Evolutionary conservation across 2,888 invertebrate species (phyloP), one percentile per base, ranked within the genome.

Genomic region (Xiphydria camelus): DNA sequence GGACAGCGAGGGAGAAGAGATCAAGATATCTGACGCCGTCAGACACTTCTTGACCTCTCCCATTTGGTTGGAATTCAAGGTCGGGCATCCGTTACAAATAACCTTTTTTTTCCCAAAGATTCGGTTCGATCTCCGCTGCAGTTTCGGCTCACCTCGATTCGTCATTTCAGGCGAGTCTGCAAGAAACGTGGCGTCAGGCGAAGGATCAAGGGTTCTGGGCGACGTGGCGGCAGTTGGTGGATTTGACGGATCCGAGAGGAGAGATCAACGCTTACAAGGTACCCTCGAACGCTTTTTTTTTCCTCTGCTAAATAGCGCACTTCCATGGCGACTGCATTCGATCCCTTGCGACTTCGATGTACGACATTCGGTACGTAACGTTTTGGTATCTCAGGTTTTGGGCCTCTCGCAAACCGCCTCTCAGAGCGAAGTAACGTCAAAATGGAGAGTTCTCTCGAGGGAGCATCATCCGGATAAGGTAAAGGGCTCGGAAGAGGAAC

Each of bases 401-500:
- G 89, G 84, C 0, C 75, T 97, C 0, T 81, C 86, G 17, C 84
- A 85, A n/a, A 86, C 87, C 2, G 87, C 94, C 0, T 86, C 88
- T 10, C 92, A 95, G 66, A 83, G 88, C 25, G 91, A 94, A 73
- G 91, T 96, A 15, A 92, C 91, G 0, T 75, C 87, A 0, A 84
- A 81, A 9, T 96, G 94, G 86, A 80, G 93, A 20, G 82, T 83
- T 19, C 77, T 96, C 1, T 92, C 93, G 0, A 83, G 89, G 21
- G 88, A 91, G 67, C 85, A 88, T 77, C 96, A 97, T 76, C 96
- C 96, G 0, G 96, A 97, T 68, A 93, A 92, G 73, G 88, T 89
- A 4, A 90, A 90, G 67, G 89, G 91, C 51, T 79, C 80, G 0
- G 82, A 81, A 2, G 76, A 80, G 1, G 81, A 83, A 45, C 83